Conservation (phyloP, 2,888 invertebrate genomes). For the Agonopterix subpropinquella region DNA sequence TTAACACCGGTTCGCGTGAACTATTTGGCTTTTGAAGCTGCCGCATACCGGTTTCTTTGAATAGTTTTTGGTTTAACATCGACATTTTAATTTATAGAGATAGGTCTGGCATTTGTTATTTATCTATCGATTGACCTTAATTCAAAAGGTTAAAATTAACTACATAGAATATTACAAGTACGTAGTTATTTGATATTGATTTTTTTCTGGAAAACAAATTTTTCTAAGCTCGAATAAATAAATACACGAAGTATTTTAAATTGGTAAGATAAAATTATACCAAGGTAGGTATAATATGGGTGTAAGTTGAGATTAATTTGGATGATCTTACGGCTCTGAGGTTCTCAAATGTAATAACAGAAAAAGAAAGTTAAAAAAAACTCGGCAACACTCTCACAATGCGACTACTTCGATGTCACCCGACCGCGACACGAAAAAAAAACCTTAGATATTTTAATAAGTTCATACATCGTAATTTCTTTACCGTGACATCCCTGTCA, state of each 20-base stretch:
- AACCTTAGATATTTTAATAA: conserved; percentile 65
- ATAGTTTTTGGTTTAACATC: background rate
- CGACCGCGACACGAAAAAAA: conserved; percentile 62
- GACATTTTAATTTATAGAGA: background rate
- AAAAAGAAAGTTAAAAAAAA: background rate
- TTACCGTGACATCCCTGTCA: conserved; percentile 65
- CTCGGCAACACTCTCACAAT: background rate
- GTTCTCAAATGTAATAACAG: background rate
- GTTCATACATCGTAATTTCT: conserved; percentile 64
- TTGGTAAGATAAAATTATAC: no score
- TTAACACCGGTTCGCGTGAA: conserved; percentile 66
- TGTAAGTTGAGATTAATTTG: no score
- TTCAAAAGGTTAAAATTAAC: background rate
- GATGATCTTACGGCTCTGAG: background rate
- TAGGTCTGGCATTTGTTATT: conserved; percentile 2
- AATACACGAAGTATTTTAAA: no score
- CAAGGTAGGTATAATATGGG: no score
- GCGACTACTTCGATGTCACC: conserved; percentile 32
- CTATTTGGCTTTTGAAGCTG: conserved; percentile 36
- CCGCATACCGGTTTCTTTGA: conserved; percentile 30
- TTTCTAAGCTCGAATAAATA: no score
- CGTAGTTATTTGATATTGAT: no score
- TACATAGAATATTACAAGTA: no score
- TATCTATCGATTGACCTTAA: conserved; percentile 2
- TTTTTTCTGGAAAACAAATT: no score